These are phyloP conservation scores for Stichodactyla mertensii DNA, from an alignment of 64 coral and sea anemone genomes.

Conservation along the genomic window DNA sequence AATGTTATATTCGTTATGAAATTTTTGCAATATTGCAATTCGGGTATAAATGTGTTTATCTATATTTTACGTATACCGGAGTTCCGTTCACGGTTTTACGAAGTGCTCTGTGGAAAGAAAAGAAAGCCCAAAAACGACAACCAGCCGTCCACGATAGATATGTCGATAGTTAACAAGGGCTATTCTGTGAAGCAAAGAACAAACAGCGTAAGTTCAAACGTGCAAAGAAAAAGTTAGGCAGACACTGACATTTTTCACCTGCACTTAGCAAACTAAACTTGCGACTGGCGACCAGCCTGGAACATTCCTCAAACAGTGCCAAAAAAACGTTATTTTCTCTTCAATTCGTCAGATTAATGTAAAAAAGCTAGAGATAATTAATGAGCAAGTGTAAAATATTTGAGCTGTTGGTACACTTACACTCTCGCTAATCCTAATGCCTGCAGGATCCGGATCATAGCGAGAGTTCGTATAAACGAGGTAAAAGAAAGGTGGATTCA, in stretches of 20 bases:
- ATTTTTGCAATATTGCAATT: not conserved
- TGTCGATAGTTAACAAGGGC: not conserved
- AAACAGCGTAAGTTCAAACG: not conserved
- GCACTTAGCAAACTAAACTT: too few relatives aligned
- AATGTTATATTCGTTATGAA: not conserved
- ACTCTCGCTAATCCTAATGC: too few relatives aligned
- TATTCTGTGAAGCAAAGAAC: not conserved
- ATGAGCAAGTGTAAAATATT: too few relatives aligned
- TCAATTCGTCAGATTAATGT: too few relatives aligned
- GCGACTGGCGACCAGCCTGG: not conserved
- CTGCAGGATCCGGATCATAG: too few relatives aligned
- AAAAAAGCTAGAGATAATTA: too few relatives aligned
- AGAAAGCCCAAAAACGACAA: not conserved
- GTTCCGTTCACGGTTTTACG: not conserved
- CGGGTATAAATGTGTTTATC: slow-evolving; percentile 11
- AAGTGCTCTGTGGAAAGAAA: not conserved
- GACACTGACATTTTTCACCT: too few relatives aligned
- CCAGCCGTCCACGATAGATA: not conserved
- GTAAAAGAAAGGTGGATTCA: too few relatives aligned
- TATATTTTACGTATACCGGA: not conserved
- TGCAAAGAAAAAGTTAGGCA: not conserved
- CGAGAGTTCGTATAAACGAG: too few relatives aligned
- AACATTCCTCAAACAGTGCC: not conserved
- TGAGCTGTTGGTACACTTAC: too few relatives aligned
- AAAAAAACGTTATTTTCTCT: too few relatives aligned